Conservation (phyloP, 2,797 vertebrate species). For the Falco naumanni region DNA sequence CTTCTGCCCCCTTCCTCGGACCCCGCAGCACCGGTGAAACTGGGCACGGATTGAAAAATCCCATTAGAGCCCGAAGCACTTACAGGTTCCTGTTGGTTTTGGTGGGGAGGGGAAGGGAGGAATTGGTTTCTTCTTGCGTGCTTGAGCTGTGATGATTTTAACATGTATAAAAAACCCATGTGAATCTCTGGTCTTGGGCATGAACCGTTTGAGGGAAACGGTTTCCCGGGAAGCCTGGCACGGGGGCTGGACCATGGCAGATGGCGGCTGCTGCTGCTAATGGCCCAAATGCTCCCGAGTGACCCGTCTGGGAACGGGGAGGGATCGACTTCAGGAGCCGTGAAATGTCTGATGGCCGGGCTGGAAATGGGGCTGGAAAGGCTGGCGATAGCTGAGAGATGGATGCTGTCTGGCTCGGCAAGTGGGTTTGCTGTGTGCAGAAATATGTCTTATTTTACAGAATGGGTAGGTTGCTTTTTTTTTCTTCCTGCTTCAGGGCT, state of each 20-base stretch:
- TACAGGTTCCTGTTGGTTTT: neutral
- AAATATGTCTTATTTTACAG: slow-evolving; percentile 4
- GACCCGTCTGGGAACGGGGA: neutral
- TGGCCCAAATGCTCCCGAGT: neutral
- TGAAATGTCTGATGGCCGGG: neutral
- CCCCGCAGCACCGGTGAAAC: fast-evolving
- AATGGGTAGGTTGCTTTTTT: neutral
- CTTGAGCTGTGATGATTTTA: neutral
- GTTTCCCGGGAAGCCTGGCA: neutral
- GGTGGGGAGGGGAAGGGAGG: neutral
- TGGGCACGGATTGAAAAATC: neutral
- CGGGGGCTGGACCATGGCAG: neutral
- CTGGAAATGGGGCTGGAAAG: neutral
- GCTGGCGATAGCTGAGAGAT: neutral
- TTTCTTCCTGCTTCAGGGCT: slow-evolving; percentile 36
- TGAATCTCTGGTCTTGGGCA: neutral
- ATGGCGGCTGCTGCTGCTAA: neutral
- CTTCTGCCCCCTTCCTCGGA: neutral
- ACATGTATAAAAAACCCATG: fast-evolving
- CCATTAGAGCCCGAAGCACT: fast-evolving
- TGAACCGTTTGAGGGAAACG: fast-evolving
- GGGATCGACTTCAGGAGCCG: neutral
- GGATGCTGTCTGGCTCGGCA: neutral
- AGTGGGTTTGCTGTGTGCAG: neutral
- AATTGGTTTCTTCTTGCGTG: neutral